phyloP scores from a whole-genome alignment of 2,888 invertebrate species.

The Leptinotarsa tumamoca region DNA sequence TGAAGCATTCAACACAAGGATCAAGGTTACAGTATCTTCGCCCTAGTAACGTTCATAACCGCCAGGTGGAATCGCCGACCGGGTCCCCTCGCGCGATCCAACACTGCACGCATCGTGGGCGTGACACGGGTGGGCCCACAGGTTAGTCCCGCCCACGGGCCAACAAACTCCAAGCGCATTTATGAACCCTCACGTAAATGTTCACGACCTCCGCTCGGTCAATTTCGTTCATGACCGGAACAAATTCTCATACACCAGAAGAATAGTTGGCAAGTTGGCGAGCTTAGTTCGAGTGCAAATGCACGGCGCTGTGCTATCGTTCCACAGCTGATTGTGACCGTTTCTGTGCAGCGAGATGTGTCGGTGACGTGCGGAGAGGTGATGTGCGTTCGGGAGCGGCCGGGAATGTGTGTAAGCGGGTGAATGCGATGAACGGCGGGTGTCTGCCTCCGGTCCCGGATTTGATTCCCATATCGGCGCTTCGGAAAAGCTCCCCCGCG shows the following conservation, averaged over 20 bases:
- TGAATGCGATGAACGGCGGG: conserved; percentile 63
- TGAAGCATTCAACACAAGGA: conserved; percentile 54
- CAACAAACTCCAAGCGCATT: conserved; percentile 61
- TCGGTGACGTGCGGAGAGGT: conserved; percentile 23
- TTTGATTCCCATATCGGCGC: conserved; percentile 65
- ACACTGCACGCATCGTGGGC: conserved; percentile 52
- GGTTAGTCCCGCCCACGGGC: conserved; percentile 56
- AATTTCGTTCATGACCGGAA: conserved; percentile 54
- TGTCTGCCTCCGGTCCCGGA: conserved; percentile 66
- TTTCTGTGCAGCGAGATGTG: conserved; percentile 28
- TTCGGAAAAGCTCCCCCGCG: conserved; percentile 58
- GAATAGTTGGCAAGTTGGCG: conserved; percentile 53
- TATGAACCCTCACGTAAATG: conserved; percentile 56
- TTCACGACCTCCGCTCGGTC: conserved; percentile 54
- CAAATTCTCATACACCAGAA: conserved; percentile 61
- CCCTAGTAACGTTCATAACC: conserved; percentile 57
- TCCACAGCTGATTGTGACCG: conserved; percentile 39
- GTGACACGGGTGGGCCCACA: conserved; percentile 54
- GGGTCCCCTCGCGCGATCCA: conserved; percentile 50
- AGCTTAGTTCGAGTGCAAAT: conserved; percentile 58
- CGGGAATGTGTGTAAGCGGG: conserved; percentile 50
- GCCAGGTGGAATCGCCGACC: conserved; percentile 58
- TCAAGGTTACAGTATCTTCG: conserved; percentile 62
- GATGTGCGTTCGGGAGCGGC: conserved; percentile 32
- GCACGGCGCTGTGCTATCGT: conserved; percentile 45